A percentile compares a stretch with the other conserved stretches of the same genome.
Conservation (phyloP, 2,797 vertebrate species). For the Sternotherus odoratus region DNA sequence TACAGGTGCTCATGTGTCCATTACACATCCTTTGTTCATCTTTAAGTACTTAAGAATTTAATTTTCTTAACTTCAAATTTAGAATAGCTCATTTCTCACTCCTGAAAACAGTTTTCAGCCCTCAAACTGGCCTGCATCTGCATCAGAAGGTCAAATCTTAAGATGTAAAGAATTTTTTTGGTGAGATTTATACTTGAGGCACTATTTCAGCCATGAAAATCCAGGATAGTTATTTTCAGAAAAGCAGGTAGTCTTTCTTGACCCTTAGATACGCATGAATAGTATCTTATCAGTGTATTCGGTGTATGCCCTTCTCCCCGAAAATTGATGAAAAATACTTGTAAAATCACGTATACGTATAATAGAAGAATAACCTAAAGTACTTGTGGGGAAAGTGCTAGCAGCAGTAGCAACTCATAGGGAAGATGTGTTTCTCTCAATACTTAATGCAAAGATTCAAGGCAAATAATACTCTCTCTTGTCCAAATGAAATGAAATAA, state of each 20-base stretch:
- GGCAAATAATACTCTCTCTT: background rate
- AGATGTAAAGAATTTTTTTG: background rate
- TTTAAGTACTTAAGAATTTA: background rate
- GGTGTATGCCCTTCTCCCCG: background rate
- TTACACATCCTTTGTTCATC: background rate
- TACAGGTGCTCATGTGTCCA: too few relatives aligned
- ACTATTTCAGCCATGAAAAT: background rate
- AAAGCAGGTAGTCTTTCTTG: background rate
- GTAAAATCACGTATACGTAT: too few relatives aligned
- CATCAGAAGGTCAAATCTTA: background rate
- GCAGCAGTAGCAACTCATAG: background rate
- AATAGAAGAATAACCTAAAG: background rate
- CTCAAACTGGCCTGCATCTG: too few relatives aligned
- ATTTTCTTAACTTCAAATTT: background rate
- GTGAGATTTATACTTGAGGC: background rate
- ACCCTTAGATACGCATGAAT: background rate
- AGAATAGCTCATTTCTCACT: background rate
- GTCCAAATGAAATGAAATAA: background rate
- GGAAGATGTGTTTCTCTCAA: background rate
- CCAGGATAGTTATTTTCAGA: background rate
- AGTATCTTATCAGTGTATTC: background rate
- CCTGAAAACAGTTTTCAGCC: background rate
- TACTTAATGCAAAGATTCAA: background rate
- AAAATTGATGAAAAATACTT: background rate
- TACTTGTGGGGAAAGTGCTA: background rate